Base-by-base conservation (phyloP, 2,888 invertebrate species). In the Zaprionus lineosus region DNA sequence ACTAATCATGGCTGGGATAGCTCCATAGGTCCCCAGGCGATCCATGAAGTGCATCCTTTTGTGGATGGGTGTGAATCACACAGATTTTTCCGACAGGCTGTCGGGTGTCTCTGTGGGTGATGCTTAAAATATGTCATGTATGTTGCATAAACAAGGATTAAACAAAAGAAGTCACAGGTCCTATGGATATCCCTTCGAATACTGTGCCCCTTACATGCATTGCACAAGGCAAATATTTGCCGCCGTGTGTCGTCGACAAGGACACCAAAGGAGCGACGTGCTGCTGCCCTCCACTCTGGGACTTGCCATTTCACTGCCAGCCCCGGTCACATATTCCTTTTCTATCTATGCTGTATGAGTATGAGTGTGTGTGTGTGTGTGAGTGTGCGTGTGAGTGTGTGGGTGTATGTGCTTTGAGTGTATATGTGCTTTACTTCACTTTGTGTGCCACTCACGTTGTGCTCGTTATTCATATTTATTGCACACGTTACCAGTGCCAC, bases 401-500 rank as follows among this genome's bases (percentile, higher is more conserved):
- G 39, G 24, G 48, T n/a, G n/a, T n/a, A n/a, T n/a, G n/a, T n/a
- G n/a, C n/a, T n/a, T n/a, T n/a, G n/a, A n/a, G n/a, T n/a, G n/a
- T n/a, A n/a, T n/a, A n/a, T n/a, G n/a, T n/a, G n/a, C 39, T 34
- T 44, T 51, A 55, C 64, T 72, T 72, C 79, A 78, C 83, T 79
- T 84, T 74, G 79, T 85, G 79, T 79, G 84, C 84, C 81, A 79
- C 84, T 85, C 84, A 85, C 82, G 86, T 86, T 66, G 77, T 65
- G 86, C 84, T 83, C 84, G 83, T 83, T 83, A 86, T 84, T 86
- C 84, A 86, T 83, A 83, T 83, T 86, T 83, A 83, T 83, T 86
- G 83, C 86, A 83, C 75, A 81, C 79, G 79, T 78, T 81, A 70
- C 48, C 50, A 43, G 58, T 57, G 71, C 69, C 59, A 55, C 55